phyloP scores from a whole-genome alignment of 2,888 invertebrate species.

The Lepidonotus clava region DNA sequence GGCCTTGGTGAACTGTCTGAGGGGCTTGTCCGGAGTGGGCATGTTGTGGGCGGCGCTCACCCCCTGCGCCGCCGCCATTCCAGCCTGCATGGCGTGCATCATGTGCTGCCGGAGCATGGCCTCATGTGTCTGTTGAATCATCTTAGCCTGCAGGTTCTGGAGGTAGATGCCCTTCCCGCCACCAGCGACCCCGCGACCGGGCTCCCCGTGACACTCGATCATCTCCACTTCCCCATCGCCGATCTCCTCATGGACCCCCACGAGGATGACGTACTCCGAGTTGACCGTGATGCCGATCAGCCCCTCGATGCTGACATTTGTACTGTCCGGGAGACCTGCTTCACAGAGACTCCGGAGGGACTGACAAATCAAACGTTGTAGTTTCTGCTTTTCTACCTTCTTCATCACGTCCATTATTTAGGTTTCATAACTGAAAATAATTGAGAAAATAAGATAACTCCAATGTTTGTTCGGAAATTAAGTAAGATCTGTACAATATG shows the following conservation, averaged over 20 bases:
- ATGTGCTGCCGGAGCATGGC: not conserved
- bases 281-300: conserved; percentile 43
- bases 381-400: conserved; percentile 42
- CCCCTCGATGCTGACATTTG: conserved; percentile 34
- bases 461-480: too few relatives aligned
- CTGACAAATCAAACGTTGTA: conserved; percentile 32
- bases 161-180: not conserved
- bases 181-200: not conserved
- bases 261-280: conserved; percentile 32
- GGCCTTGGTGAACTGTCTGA: not conserved
- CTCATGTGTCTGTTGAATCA: conserved; percentile 3
- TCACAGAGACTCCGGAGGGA: conserved; percentile 32
- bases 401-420: conserved; percentile 38
- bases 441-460: too few relatives aligned
- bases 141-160: not conserved
- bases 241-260: conserved; percentile 23
- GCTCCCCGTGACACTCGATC: not conserved
- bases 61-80: not conserved
- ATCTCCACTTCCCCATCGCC: conserved; percentile 38
- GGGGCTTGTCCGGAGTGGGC: not conserved
- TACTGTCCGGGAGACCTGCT: conserved; percentile 39
- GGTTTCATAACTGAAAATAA: too few relatives aligned
- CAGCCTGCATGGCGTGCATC: conserved; percentile 25
- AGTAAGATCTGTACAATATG: too few relatives aligned
- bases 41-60: not conserved